Base-by-base conservation (phyloP, 2,888 invertebrate genomes). In the Alitta virens region DNA sequence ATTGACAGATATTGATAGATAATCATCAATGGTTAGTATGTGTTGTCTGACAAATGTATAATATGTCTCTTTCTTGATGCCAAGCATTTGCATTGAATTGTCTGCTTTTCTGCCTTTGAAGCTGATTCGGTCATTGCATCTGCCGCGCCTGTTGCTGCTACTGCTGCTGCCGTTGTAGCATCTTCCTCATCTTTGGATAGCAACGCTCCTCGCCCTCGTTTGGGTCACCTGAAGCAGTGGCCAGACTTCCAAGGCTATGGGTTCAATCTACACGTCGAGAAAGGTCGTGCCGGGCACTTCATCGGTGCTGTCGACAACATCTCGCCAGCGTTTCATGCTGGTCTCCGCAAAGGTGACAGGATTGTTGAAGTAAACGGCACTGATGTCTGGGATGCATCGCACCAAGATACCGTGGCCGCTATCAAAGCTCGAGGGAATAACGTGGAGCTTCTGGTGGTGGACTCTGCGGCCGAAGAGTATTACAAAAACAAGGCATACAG, bases 231-330 rank as follows among this genome's bases (percentile, higher is more conserved):
- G 82, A 86, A 89, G 76, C 49, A 40, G 14, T 90, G 91, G 85
- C 87, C 90, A 60, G 88, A 90, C 80, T 94, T 94, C 83, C 94
- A 94, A 83, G 96, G 96, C 42, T 97, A 95, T 81, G 97, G 97
- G 16, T 97, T 97, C 84, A 96, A 96, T 84, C 85, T 97, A 70
- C 95, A 96, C 84, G 94, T 95, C 46, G 95, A 95, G 83, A 93
- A 93, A 81, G 89, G 91, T 66, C 92, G 92, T 80, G 90, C 89
- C 16, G 94, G 94, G 43, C 94, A 95, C 83, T 94, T 89, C 81
- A 92, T 95, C 78, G 95, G 95, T 46, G 94, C 94, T 83, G 94
- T 96, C 58, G 96, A 96, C 84, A 68, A 64, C 3, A 76, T 74
- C 25, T 78, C 78, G 0, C 79, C 82, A 16, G 82, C 82, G 2